phyloP scores from a whole-genome alignment of 2,888 invertebrate species.

The Arrhopalites spinosus region DNA sequence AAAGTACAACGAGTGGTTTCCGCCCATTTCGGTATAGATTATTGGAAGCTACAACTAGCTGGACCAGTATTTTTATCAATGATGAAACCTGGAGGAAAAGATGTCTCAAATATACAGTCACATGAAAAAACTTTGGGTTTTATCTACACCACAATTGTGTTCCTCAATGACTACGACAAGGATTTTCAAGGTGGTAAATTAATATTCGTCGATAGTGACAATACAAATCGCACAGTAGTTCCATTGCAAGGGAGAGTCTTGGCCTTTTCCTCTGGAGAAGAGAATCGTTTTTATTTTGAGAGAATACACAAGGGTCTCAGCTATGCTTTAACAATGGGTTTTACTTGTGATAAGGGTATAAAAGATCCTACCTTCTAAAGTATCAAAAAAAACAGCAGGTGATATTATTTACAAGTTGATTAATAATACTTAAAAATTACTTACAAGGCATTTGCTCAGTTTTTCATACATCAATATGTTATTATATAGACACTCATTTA shows the following conservation, averaged over 20 bases:
- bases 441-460: too few relatives aligned
- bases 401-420: too few relatives aligned
- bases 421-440: too few relatives aligned
- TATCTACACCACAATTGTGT: constrained; percentile 77
- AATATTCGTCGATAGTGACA: constrained; percentile 71
- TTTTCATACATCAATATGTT: too few relatives aligned
- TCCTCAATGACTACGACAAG: constrained; percentile 73
- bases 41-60: constrained; percentile 72
- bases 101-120: background rate
- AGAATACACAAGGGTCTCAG: constrained; percentile 74
- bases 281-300: constrained; percentile 83
- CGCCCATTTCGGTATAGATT: constrained; percentile 73
- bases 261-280: constrained; percentile 85
- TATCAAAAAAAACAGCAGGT: too few relatives aligned
- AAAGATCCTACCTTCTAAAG: constrained; percentile 39
- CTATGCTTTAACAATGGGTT: constrained; percentile 83
- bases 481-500: too few relatives aligned
- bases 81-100: constrained; percentile 36
- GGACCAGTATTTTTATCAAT: constrained; percentile 83
- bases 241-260: constrained; percentile 77
- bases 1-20: constrained; percentile 78
- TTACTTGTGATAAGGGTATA: constrained; percentile 72
- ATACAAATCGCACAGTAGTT: constrained; percentile 73
- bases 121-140: constrained; percentile 21
- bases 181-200: constrained; percentile 86